Conservation (phyloP, 1,140 invertebrate species). For the Cyclina sinensis region DNA sequence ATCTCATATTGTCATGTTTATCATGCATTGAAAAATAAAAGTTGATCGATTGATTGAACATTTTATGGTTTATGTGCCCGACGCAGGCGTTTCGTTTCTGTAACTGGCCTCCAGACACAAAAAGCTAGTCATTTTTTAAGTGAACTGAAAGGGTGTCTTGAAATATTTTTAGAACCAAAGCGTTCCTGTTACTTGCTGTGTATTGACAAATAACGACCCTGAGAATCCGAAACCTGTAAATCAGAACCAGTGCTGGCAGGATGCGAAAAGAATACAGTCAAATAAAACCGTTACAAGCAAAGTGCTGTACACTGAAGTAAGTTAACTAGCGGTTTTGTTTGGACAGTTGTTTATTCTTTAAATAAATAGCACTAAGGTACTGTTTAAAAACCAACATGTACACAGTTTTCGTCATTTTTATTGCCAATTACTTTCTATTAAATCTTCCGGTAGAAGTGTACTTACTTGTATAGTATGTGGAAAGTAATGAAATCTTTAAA, state of each 20-base stretch:
- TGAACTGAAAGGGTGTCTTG: too few relatives aligned
- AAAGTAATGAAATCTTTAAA: too few relatives aligned
- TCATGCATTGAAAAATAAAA: too few relatives aligned
- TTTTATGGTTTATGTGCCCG: too few relatives aligned
- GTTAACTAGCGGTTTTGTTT: background rate
- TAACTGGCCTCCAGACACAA: too few relatives aligned
- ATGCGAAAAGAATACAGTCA: background rate
- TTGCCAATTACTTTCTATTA: too few relatives aligned
- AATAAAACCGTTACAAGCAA: too few relatives aligned
- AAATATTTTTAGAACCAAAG: background rate
- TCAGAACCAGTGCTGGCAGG: background rate
- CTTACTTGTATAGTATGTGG: too few relatives aligned
- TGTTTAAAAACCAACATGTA: background rate
- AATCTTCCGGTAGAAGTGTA: too few relatives aligned
- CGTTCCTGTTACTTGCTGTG: conserved; percentile 36
- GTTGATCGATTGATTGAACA: background rate
- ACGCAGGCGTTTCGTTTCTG: too few relatives aligned
- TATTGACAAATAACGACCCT: conserved; percentile 28
- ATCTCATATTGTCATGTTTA: background rate
- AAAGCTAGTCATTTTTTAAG: too few relatives aligned
- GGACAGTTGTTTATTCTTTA: background rate
- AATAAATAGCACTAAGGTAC: background rate
- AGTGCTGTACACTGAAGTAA: background rate
- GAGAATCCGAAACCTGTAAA: conserved; percentile 30
- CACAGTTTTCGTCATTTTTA: too few relatives aligned